phyloP scores from a whole-genome alignment of 2,888 invertebrate species.

The Aphidius colemani region DNA sequence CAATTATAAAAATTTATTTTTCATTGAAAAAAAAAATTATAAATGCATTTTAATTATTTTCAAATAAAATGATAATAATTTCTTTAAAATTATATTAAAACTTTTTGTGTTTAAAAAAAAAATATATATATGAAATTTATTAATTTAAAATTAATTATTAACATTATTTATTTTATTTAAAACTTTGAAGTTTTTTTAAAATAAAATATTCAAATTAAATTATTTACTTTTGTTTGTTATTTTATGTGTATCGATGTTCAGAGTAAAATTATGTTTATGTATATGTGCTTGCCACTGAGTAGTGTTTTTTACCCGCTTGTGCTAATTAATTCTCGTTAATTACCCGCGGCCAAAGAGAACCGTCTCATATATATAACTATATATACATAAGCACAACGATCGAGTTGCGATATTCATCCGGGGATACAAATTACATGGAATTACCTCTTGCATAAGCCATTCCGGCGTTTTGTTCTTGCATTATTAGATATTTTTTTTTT shows the following conservation, averaged over 20 bases:
- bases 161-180: no score
- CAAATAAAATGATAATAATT: no score
- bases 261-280: conserved; percentile 14
- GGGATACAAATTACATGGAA: conserved; percentile 41
- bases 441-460: conserved; percentile 38
- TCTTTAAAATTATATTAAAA: no score
- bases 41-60: no score
- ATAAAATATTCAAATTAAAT: no score
- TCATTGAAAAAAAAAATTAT: no score
- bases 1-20: no score
- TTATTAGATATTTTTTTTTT: background rate
- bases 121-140: no score
- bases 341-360: conserved; percentile 40
- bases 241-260: conserved; percentile 20
- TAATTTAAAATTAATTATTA: no score
- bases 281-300: conserved; percentile 28
- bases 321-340: conserved; percentile 54
- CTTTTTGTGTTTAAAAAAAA: no score
- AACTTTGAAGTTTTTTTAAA: no score
- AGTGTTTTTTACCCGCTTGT: conserved; percentile 41
- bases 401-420: conserved; percentile 40
- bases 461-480: conserved; percentile 19
- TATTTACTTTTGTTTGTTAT: no score
- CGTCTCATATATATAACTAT: conserved; percentile 23
- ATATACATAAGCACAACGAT: conserved; percentile 32